Conservation (phyloP, 2,888 invertebrate genomes). For the Athalia rosae region DNA sequence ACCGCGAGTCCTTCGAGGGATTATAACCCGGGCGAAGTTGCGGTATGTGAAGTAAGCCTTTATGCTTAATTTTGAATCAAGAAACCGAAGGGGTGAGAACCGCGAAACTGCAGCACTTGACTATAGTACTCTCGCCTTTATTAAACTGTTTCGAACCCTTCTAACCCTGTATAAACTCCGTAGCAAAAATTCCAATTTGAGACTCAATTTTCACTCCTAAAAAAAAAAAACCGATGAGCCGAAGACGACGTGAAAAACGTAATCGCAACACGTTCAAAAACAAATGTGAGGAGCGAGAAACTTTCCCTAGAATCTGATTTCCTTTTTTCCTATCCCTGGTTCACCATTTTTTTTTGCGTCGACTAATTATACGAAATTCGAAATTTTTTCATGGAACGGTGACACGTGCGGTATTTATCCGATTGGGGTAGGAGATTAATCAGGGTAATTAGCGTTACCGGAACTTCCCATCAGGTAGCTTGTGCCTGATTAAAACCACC, state of each 20-base stretch:
- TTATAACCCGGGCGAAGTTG: neutral
- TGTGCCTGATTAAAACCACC: conserved; percentile 15
- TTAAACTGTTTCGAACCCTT: conserved; percentile 2
- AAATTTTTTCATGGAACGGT: too few relatives aligned
- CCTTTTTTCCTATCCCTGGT: too few relatives aligned
- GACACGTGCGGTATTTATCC: neutral
- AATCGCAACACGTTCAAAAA: too few relatives aligned
- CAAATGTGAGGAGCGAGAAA: too few relatives aligned
- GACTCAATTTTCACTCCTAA: too few relatives aligned
- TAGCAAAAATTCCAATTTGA: neutral
- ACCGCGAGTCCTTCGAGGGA: neutral
- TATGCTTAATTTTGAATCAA: conserved; percentile 20
- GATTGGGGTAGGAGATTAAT: neutral
- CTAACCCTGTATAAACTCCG: neutral
- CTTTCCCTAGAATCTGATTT: too few relatives aligned
- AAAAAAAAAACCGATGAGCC: neutral
- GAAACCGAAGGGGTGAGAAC: conserved; percentile 37
- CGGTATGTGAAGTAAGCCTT: conserved; percentile 7
- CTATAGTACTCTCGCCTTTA: conserved; percentile 21
- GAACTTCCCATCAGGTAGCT: conserved; percentile 1
- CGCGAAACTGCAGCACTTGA: conserved; percentile 4
- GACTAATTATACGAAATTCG: too few relatives aligned
- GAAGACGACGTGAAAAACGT: neutral
- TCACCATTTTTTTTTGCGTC: too few relatives aligned
- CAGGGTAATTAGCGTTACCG: conserved; percentile 17